Evolutionary conservation across 2,113 vertebrate genomes (phyloP).

Genomic region (Colaptes auratus): DNA sequence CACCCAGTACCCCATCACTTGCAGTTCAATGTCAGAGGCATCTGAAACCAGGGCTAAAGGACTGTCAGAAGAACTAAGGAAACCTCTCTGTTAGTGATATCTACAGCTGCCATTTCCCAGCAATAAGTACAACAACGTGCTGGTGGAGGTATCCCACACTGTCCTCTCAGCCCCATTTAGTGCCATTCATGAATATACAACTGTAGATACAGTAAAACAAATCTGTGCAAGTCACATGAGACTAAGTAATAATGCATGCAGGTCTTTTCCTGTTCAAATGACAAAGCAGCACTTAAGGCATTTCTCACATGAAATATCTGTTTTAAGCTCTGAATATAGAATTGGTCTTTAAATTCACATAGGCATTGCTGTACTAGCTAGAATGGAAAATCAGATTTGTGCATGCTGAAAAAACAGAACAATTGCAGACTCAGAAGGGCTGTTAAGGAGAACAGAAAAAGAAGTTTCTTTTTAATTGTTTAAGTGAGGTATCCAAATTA

Average conservation of each 20-base stretch:
- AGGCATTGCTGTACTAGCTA: background rate
- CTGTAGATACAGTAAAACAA: background rate
- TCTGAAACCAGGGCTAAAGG: background rate
- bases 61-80: background rate
- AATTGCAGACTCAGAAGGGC: background rate
- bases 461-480: background rate
- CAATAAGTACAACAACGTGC: background rate
- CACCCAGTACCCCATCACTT: too few relatives aligned
- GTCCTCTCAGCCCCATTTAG: background rate
- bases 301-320: background rate
- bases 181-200: accelerated
- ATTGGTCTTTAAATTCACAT: background rate
- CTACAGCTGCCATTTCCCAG: background rate
- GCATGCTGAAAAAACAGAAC: background rate
- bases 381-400: background rate
- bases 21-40: background rate
- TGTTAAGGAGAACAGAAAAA: background rate
- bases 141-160: background rate
- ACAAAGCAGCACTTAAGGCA: background rate
- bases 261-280: background rate
- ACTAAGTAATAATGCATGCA: background rate
- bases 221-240: background rate
- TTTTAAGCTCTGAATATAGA: background rate
- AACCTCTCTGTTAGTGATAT: background rate
- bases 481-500: background rate